These are phyloP conservation scores for Aphidius colemani DNA, from an alignment of 2,888 invertebrate species.

Conservation along the genomic window DNA sequence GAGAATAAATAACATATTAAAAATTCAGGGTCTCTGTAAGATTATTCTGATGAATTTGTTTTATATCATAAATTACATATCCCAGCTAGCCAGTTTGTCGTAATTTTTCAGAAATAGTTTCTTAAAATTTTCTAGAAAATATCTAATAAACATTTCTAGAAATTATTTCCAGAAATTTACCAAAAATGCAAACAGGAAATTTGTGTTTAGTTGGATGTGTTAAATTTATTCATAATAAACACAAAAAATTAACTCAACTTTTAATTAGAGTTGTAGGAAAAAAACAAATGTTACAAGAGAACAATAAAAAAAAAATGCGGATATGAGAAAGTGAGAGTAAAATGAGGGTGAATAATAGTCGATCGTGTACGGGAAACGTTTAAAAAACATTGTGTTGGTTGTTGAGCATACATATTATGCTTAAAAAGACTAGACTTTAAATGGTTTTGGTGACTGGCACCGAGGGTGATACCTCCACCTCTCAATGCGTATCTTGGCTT, in stretches of 20 bases:
- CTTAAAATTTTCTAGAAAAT: too few species aligned
- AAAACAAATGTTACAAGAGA: not conserved
- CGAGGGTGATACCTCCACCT: slow-evolving; percentile 51
- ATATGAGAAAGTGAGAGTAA: slow-evolving; percentile 21
- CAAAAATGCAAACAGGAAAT: too few species aligned
- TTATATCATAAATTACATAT: too few species aligned
- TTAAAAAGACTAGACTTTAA: slow-evolving; percentile 40
- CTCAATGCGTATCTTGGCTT: slow-evolving; percentile 31
- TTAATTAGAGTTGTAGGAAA: not conserved
- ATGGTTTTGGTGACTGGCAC: slow-evolving; percentile 55
- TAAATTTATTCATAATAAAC: too few species aligned
- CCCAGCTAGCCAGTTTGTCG: too few species aligned
- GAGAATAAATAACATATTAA: not conserved
- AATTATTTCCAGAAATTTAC: too few species aligned
- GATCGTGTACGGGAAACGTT: slow-evolving; percentile 34
- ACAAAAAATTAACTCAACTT: not conserved
- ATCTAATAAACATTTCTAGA: too few species aligned
- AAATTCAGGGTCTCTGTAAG: not conserved
- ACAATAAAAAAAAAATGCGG: slow-evolving; percentile 5
- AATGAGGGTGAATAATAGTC: slow-evolving; percentile 24
- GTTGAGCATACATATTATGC: slow-evolving; percentile 22
- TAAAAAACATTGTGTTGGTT: slow-evolving; percentile 31
- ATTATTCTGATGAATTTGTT: not conserved
- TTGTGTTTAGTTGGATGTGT: too few species aligned
- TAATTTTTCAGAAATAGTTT: too few species aligned